Conservation (phyloP, 2,113 vertebrate genomes). For the Chrysemys picta region DNA sequence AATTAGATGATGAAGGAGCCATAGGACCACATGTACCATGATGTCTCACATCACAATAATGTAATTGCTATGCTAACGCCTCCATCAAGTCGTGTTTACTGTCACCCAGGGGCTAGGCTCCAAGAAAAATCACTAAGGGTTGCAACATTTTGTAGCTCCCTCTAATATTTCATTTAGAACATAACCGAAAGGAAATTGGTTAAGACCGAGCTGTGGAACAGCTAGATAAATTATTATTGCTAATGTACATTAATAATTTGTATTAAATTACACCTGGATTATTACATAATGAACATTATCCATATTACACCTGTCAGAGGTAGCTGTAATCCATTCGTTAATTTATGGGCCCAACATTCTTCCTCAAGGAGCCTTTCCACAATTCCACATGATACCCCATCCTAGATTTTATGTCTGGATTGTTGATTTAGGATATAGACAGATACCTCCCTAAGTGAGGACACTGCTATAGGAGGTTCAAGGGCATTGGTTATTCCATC, state of each 20-base stretch:
- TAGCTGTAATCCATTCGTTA: constrained; percentile 21
- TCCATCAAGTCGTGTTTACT: not conserved
- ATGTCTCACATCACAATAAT: not conserved
- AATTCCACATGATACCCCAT: not conserved
- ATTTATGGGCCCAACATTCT: not conserved
- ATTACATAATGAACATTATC: constrained; percentile 41
- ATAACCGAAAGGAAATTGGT: no score
- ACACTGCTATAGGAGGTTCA: no score
- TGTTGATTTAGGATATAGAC: not conserved
- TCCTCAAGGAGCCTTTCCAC: not conserved
- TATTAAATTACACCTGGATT: constrained; percentile 52
- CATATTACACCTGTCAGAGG: not conserved
- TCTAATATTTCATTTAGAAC: constrained; percentile 18
- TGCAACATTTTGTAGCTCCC: not conserved
- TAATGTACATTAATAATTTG: constrained; percentile 48
- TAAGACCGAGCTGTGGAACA: not conserved
- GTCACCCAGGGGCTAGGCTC: not conserved
- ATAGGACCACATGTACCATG: not conserved
- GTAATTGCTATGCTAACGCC: not conserved
- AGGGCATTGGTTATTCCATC: no score
- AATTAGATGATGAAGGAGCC: not conserved
- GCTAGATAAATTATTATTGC: constrained; percentile 38
- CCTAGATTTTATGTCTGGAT: not conserved
- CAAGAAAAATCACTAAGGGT: not conserved
- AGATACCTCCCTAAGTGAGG: not conserved